phyloP scores from a whole-genome alignment of 2,888 invertebrate genomes.

The Liposcelis brunnea region DNA sequence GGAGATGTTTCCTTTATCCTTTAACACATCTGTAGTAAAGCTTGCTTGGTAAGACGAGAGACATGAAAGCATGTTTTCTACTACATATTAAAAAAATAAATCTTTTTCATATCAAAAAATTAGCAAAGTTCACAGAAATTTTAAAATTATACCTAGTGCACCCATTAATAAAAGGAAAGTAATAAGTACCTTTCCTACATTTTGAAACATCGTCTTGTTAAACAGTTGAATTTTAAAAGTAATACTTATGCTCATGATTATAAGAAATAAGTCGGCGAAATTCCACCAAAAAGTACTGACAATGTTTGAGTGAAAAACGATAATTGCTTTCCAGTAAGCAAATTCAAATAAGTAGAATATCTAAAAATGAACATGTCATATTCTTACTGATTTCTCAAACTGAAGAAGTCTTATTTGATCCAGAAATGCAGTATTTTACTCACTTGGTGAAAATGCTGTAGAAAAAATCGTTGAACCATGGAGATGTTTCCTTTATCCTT shows the following conservation, averaged over 20 bases:
- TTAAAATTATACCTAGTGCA: too few relatives aligned
- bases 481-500: background rate
- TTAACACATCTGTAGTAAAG: background rate
- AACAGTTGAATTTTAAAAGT: conserved; percentile 19
- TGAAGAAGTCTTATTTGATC: too few relatives aligned
- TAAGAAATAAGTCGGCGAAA: conserved; percentile 21
- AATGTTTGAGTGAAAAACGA: conserved; percentile 16
- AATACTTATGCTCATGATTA: conserved; percentile 19
- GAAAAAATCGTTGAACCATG: background rate
- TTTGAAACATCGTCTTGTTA: conserved; percentile 22
- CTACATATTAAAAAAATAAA: too few relatives aligned
- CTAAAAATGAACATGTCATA: conserved; percentile 12
- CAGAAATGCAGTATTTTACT: too few relatives aligned
- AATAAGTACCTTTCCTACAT: too few relatives aligned
- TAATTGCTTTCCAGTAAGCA: conserved; percentile 13
- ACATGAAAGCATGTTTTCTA: too few relatives aligned
- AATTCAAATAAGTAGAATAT: conserved; percentile 17
- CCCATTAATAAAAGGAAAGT: too few relatives aligned
- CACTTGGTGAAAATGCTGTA: too few relatives aligned
- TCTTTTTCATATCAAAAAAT: conserved; percentile 19
- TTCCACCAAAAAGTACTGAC: conserved; percentile 20
- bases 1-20: background rate
- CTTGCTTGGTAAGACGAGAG: conserved; percentile 11
- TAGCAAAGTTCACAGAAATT: conserved; percentile 17
- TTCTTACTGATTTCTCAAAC: too few relatives aligned